Evolutionary conservation across 2,797 vertebrate genomes (phyloP).

Genomic region (Epinephelus coioides): DNA sequence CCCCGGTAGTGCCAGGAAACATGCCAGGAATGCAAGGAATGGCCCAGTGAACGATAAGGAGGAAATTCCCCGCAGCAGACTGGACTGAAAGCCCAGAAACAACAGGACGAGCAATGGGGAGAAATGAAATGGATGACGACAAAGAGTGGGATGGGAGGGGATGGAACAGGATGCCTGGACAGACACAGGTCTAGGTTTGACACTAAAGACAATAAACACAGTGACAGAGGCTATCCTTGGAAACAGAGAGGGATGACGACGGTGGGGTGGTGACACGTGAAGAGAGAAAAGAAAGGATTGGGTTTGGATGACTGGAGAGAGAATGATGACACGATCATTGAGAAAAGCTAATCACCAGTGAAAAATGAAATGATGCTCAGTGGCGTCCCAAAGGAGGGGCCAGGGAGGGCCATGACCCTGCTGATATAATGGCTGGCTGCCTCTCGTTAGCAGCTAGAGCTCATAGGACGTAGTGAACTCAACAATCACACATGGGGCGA

Average conservation of each 20-base stretch:
- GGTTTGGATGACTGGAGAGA: slow-evolving; percentile 26
- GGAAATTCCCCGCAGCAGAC: slow-evolving; percentile 71
- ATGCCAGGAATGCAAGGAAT: slow-evolving; percentile 86
- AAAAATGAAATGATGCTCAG: slow-evolving; percentile 40
- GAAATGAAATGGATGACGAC: slow-evolving; percentile 69
- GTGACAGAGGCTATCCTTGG: slow-evolving; percentile 46
- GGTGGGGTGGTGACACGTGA: slow-evolving; percentile 52
- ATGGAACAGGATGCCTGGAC: slow-evolving; percentile 59
- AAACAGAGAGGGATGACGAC: slow-evolving; percentile 42
- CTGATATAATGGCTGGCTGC: too few relatives aligned
- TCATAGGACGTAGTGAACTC: too few relatives aligned
- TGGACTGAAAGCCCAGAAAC: slow-evolving; percentile 65
- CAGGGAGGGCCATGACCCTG: too few relatives aligned
- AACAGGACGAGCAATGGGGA: slow-evolving; percentile 67
- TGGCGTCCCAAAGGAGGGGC: too few relatives aligned
- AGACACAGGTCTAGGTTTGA: slow-evolving; percentile 54
- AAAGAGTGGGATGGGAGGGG: slow-evolving; percentile 50
- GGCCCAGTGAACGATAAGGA: slow-evolving; percentile 80
- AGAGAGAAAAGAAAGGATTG: slow-evolving; percentile 29
- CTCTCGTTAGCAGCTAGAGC: too few relatives aligned
- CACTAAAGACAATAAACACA: slow-evolving; percentile 64
- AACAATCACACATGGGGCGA: too few relatives aligned
- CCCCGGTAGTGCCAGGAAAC: slow-evolving; percentile 73
- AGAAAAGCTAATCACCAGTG: slow-evolving; percentile 42
- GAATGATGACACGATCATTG: slow-evolving; percentile 39